Percentiles rank a stretch among this genome's conserved stretches.
phyloP scores from a whole-genome alignment of 2,888 invertebrate species.

The Eledone cirrhosa region DNA sequence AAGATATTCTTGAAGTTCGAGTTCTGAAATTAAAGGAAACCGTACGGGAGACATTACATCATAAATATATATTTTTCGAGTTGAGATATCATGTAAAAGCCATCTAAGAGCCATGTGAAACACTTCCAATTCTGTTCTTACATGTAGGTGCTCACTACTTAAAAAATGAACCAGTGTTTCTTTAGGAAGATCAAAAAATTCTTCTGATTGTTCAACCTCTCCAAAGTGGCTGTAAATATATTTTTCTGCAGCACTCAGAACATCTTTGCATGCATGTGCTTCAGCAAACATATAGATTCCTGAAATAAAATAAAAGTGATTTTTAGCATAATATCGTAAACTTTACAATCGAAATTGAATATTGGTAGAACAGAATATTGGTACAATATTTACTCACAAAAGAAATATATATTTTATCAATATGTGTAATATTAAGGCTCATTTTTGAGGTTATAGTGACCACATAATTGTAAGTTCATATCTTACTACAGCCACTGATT shows the following conservation, averaged over 20 bases:
- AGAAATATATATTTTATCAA: too few species aligned
- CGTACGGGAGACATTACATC: constrained; percentile 85
- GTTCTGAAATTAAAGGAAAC: constrained; percentile 83
- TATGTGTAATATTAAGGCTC: too few species aligned
- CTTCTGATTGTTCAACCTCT: constrained; percentile 82
- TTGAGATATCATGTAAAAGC: constrained; percentile 82
- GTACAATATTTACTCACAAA: too few species aligned
- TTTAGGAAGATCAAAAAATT: constrained; percentile 84
- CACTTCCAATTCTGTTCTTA: constrained; percentile 89
- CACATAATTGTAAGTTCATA: too few species aligned
- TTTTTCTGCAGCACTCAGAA: constrained; percentile 80
- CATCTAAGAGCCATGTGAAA: constrained; percentile 83
- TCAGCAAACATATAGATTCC: constrained; percentile 79
- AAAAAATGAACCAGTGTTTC: constrained; percentile 80
- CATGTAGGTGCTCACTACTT: constrained; percentile 84
- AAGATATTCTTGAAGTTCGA: constrained; percentile 80
- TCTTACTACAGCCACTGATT: too few species aligned
- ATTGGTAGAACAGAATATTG: too few species aligned
- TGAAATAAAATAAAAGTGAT: constrained; percentile 36
- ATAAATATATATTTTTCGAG: constrained; percentile 83
- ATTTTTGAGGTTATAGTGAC: too few species aligned
- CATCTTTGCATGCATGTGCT: constrained; percentile 82
- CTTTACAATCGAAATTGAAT: too few species aligned
- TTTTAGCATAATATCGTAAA: too few species aligned
- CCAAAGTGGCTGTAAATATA: constrained; percentile 88